Evolutionary conservation across 2,797 vertebrate species (phyloP).

Genomic region (Parauchenoglanis ngamensis): DNA sequence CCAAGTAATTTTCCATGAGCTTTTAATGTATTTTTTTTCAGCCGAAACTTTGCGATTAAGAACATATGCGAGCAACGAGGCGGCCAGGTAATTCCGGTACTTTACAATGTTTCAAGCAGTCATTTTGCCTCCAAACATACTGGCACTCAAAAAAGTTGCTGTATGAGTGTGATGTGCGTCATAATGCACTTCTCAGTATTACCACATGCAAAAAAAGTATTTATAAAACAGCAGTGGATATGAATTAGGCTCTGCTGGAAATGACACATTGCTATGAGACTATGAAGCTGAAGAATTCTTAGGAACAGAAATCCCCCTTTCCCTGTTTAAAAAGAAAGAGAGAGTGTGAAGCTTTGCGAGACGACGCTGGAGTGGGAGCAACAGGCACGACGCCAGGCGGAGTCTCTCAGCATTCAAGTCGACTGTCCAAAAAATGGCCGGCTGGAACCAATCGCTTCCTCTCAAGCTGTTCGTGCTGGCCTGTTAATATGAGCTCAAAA

Average conservation of each 20-base stretch:
- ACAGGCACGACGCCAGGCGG: constrained; percentile 49
- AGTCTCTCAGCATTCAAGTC: constrained; percentile 50
- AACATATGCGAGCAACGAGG: constrained; percentile 64
- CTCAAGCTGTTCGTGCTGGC: constrained; percentile 54
- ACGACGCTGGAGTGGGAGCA: constrained; percentile 45
- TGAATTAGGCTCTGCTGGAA: constrained; percentile 21
- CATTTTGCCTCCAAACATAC: constrained; percentile 38
- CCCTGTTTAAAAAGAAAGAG: constrained; percentile 18
- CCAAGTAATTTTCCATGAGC: constrained; percentile 62
- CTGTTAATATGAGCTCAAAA: constrained; percentile 57
- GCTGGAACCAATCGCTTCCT: constrained; percentile 47
- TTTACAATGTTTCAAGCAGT: constrained; percentile 52
- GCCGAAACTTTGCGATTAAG: constrained; percentile 68
- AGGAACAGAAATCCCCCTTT: constrained; percentile 41
- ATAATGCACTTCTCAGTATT: constrained; percentile 33
- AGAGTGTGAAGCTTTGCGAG: constrained; percentile 16
- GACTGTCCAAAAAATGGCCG: constrained; percentile 40
- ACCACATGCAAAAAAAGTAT: constrained; percentile 22
- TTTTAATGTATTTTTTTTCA: constrained; percentile 57
- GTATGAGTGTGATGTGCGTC: constrained; percentile 38
- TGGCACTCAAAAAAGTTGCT: constrained; percentile 24
- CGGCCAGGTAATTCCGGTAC: constrained; percentile 63
- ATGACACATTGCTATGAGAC: constrained; percentile 24
- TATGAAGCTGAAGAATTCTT: constrained; percentile 25
- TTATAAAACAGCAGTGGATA: constrained; percentile 25